These are phyloP conservation scores for Poicephalus gulielmi DNA, from an alignment of 2,113 vertebrate genomes.

Conservation along the genomic window DNA sequence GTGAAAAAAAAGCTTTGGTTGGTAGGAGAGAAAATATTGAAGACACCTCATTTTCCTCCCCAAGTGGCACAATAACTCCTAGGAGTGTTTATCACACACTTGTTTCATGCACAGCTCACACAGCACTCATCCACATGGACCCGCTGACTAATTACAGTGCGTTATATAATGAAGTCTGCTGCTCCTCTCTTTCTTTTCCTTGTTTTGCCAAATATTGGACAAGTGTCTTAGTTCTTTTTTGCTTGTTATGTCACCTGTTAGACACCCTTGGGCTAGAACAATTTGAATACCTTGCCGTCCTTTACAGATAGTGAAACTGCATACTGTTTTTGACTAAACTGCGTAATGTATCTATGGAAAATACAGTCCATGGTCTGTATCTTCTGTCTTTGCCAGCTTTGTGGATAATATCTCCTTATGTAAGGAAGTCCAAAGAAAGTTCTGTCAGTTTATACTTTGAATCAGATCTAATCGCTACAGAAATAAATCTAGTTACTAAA, in stretches of 20 bases:
- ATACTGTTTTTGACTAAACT: background rate
- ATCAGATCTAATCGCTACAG: background rate
- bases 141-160: fast-evolving
- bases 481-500: background rate
- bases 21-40: background rate
- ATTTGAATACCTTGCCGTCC: background rate
- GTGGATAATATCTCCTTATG: background rate
- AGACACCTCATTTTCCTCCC: background rate
- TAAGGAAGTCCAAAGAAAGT: background rate
- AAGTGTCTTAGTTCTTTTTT: background rate
- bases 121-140: background rate
- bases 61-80: background rate
- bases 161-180: background rate
- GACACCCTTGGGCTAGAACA: background rate
- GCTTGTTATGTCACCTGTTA: background rate
- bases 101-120: background rate
- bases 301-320: background rate
- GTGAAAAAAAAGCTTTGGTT: background rate
- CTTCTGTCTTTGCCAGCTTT: background rate
- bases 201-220: background rate
- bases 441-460: background rate
- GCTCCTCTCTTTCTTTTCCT: background rate
- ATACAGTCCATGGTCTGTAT: background rate
- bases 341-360: background rate
- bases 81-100: background rate